A percentile compares a stretch with the other conserved stretches of the same genome.
Evolutionary conservation across 2,113 vertebrate species (phyloP).

Genomic region (Jaculus jaculus): DNA sequence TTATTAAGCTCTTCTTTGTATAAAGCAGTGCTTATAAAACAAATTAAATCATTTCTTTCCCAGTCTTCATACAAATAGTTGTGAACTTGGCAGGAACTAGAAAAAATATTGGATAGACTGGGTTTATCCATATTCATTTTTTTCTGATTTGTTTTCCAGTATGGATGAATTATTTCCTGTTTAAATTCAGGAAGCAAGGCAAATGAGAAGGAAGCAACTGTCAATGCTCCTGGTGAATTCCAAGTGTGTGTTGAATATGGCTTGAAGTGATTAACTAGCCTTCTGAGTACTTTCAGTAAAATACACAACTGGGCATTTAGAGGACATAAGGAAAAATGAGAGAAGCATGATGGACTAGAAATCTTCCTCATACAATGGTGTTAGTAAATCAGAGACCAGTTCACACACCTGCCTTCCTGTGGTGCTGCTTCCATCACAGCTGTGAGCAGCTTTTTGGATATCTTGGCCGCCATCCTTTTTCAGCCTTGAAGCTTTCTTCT

Average conservation of each 20-base stretch:
- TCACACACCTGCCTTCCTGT: slow-evolving; percentile 12
- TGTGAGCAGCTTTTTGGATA: slow-evolving; percentile 20
- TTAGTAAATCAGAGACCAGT: background rate
- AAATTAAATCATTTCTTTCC: slow-evolving; percentile 9
- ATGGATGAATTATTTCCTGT: slow-evolving; percentile 38
- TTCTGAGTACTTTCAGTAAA: slow-evolving; percentile 63
- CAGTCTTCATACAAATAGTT: background rate
- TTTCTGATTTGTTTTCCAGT: slow-evolving; percentile 53
- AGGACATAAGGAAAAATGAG: background rate
- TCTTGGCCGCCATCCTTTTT: slow-evolving; percentile 35
- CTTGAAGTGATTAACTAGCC: slow-evolving; percentile 28
- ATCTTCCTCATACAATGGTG: background rate
- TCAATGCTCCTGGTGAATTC: slow-evolving; percentile 31
- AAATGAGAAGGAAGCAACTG: background rate
- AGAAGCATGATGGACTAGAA: slow-evolving; percentile 13
- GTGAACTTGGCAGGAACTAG: slow-evolving; percentile 20
- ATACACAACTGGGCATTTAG: slow-evolving; percentile 12
- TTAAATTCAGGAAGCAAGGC: slow-evolving; percentile 52
- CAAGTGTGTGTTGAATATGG: slow-evolving; percentile 22
- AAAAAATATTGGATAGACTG: background rate
- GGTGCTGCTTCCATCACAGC: slow-evolving; percentile 22
- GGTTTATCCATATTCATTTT: slow-evolving; percentile 21
- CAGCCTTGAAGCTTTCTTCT: slow-evolving; percentile 57
- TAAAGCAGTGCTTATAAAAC: background rate
- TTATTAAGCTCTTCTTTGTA: slow-evolving; percentile 36